Conservation (phyloP, 2,797 vertebrate species). For the Silurus lanzhouensis region DNA sequence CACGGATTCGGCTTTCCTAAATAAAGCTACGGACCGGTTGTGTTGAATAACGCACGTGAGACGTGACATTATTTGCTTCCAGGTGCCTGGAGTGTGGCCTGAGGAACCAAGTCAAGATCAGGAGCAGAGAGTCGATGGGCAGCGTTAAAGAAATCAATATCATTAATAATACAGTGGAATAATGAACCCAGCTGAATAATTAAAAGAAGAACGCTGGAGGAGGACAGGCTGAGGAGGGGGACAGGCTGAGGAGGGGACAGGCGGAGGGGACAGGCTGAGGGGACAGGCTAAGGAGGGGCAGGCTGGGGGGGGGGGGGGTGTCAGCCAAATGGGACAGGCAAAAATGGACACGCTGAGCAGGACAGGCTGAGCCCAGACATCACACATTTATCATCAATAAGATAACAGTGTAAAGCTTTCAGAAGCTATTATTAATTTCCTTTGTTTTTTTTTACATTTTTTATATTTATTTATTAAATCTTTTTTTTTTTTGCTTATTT, state of each 20-base stretch:
- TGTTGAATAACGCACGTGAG: neutral
- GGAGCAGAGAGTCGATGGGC: conserved; percentile 7
- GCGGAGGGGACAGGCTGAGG: neutral
- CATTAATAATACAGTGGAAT: conserved; percentile 26
- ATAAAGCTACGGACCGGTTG: too few species aligned
- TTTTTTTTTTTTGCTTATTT: too few species aligned
- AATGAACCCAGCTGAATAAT: neutral
- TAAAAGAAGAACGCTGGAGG: neutral
- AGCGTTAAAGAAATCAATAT: conserved; percentile 20
- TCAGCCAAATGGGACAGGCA: too few species aligned
- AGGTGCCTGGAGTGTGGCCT: too few species aligned
- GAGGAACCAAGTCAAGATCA: neutral
- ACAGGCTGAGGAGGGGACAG: too few species aligned
- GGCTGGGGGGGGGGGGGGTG: too few species aligned
- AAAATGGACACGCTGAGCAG: too few species aligned
- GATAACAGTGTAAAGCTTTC: too few species aligned
- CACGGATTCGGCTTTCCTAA: too few species aligned
- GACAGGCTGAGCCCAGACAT: neutral
- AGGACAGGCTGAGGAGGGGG: neutral
- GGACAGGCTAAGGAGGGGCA: too few species aligned
- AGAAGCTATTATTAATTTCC: too few species aligned
- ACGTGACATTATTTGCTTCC: neutral
- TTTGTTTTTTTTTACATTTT: neutral
- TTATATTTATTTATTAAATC: neutral
- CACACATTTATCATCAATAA: neutral